phyloP scores from a whole-genome alignment of 1,140 invertebrate species.

The Scaptomyza montana region DNA sequence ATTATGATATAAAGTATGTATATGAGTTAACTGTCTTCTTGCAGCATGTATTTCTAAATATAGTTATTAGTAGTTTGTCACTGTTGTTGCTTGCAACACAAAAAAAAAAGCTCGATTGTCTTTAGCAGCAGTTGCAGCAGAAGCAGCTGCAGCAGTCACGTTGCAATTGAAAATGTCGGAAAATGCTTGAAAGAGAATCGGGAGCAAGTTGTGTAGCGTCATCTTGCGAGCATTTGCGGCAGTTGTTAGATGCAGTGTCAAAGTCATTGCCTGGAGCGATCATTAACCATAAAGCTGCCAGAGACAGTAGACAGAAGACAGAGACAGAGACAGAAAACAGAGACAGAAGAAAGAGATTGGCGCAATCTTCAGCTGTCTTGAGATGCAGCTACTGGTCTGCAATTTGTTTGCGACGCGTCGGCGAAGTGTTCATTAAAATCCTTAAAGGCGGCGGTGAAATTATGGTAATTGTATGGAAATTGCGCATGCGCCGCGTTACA shows the following conservation, averaged over 20 bases:
- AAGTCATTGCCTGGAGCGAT: constrained; percentile 41
- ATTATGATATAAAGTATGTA: neutral
- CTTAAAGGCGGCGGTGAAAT: constrained; percentile 49
- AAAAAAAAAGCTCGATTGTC: neutral
- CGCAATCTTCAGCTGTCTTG: neutral
- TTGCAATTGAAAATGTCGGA: constrained; percentile 27
- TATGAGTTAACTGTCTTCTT: neutral
- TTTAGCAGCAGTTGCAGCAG: too few species aligned
- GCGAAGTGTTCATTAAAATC: constrained; percentile 45
- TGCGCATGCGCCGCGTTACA: constrained; percentile 40
- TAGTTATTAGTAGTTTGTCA: constrained; percentile 1
- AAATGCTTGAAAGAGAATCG: constrained; percentile 1
- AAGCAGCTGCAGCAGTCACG: neutral
- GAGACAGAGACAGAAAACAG: too few species aligned
- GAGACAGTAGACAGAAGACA: neutral
- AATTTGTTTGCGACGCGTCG: constrained; percentile 22
- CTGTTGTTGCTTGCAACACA: neutral
- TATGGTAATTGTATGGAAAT: constrained; percentile 52
- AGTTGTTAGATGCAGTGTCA: constrained; percentile 37
- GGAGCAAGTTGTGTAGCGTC: constrained; percentile 22
- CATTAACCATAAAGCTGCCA: constrained; percentile 56
- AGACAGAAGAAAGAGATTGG: constrained; percentile 7
- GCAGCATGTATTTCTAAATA: neutral
- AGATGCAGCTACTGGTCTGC: constrained; percentile 29
- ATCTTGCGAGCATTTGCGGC: constrained; percentile 32